These are phyloP conservation scores for Tetramorium simillimum DNA, from an alignment of 1,140 invertebrate species.

Conservation along the genomic window DNA sequence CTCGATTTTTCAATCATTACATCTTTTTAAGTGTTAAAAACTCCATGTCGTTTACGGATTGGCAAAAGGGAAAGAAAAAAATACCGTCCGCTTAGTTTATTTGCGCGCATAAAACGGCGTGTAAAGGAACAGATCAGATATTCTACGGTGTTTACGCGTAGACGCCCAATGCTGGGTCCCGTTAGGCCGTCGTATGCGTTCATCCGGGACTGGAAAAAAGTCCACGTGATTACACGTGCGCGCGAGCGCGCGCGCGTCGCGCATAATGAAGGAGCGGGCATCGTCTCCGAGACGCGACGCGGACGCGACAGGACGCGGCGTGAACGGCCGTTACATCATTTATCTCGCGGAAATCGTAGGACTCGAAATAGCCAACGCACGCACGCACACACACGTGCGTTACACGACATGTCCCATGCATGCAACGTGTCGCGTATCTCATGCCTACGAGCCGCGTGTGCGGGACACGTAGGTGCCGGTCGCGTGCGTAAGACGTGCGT, in stretches of 20 bases:
- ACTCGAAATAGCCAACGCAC: constrained; percentile 70
- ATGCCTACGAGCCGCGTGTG: neutral
- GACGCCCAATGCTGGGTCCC: constrained; percentile 40
- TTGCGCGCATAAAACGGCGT: neutral
- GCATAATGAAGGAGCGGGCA: constrained; percentile 73
- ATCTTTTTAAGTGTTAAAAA: neutral
- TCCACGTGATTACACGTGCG: constrained; percentile 64
- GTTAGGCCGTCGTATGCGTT: constrained; percentile 53
- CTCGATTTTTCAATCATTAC: neutral
- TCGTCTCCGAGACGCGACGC: constrained; percentile 21
- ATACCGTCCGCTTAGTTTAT: neutral
- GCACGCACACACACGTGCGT: too few relatives aligned
- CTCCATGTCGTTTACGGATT: neutral
- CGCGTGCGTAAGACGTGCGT: constrained; percentile 10
- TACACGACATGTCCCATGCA: neutral
- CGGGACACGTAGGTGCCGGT: neutral
- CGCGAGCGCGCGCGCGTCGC: constrained; percentile 37
- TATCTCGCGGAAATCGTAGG: constrained; percentile 73
- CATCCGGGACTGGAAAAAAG: constrained; percentile 62
- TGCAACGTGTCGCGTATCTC: neutral
- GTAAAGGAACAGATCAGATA: constrained; percentile 19
- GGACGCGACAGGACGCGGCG: constrained; percentile 20
- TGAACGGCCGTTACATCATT: constrained; percentile 73
- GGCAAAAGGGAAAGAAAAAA: neutral
- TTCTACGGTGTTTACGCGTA: constrained; percentile 3